Evolutionary conservation across 1,140 invertebrate genomes (phyloP).

Genomic region (Hycleus cichorii): DNA sequence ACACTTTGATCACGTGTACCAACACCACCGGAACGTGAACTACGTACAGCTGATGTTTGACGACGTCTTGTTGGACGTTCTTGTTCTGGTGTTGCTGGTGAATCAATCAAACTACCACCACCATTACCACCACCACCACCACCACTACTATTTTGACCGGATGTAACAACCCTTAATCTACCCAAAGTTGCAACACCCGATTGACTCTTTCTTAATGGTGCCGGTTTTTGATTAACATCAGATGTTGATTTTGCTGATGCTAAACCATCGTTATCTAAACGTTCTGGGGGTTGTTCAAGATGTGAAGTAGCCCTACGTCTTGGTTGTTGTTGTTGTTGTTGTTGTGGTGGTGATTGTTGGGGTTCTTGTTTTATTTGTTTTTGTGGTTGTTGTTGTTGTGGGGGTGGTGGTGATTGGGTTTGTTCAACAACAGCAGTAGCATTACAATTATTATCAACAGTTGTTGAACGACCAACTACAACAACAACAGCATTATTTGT

Average conservation of each 20-base stretch:
- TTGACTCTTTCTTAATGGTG: constrained; percentile 38
- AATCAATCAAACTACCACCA: constrained; percentile 33
- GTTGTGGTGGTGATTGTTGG: too few species aligned
- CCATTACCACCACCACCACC: constrained; percentile 3
- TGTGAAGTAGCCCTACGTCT: constrained; percentile 38
- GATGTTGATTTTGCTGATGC: constrained; percentile 35
- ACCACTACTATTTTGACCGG: constrained; percentile 21
- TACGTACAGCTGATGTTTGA: constrained; percentile 35
- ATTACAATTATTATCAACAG: constrained; percentile 65
- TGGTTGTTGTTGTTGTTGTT: too few species aligned
- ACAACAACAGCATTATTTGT: constrained; percentile 29
- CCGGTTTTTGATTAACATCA: constrained; percentile 33
- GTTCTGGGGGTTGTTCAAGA: constrained; percentile 36
- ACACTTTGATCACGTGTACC: constrained; percentile 52
- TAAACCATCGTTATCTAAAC: constrained; percentile 37
- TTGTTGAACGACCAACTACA: constrained; percentile 2
- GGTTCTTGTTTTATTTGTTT: too few species aligned
- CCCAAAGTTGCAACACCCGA: constrained; percentile 50
- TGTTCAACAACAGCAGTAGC: constrained; percentile 46
- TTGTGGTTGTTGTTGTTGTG: too few species aligned
- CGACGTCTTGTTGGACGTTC: constrained; percentile 33
- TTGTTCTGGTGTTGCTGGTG: constrained; percentile 38
- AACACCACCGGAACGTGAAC: constrained; percentile 28
- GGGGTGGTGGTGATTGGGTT: not conserved
- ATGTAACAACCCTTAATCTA: constrained; percentile 52